A percentile compares a stretch with the other conserved stretches of the same genome.
Conservation (phyloP, 2,888 invertebrate species). For the Cylindroiulus punctatus region DNA sequence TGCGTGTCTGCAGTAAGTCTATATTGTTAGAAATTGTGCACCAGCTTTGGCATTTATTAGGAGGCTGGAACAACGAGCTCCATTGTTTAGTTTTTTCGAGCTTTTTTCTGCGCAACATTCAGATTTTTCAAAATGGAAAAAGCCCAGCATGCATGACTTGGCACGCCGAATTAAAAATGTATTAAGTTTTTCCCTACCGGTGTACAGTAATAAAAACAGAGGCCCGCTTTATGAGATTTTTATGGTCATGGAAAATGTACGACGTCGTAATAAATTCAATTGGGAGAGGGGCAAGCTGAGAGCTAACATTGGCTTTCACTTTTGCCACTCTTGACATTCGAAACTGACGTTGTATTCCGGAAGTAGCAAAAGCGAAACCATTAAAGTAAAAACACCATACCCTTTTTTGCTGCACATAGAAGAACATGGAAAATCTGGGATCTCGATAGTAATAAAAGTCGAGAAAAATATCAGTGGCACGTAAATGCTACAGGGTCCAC, state of each 20-base stretch:
- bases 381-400: not conserved
- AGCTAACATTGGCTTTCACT: not conserved
- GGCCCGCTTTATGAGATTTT: not conserved
- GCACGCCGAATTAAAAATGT: constrained; percentile 14
- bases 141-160: not conserved
- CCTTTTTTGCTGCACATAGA: not conserved
- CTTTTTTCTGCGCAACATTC: not conserved
- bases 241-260: constrained; percentile 35
- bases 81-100: not conserved
- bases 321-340: not conserved
- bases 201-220: constrained; percentile 15
- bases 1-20: not conserved
- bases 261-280: constrained; percentile 23
- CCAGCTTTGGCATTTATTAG: not conserved
- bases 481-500: too few relatives aligned
- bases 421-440: too few relatives aligned
- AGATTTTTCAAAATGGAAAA: not conserved
- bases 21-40: not conserved
- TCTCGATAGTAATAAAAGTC: too few relatives aligned
- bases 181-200: constrained; percentile 14
- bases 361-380: not conserved
- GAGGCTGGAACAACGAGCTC: constrained; percentile 23
- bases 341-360: not conserved
- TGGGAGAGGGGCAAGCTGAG: not conserved
- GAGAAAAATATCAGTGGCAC: too few relatives aligned